Evolutionary conservation across 2,113 vertebrate species (phyloP), one percentile per base, ranked within the genome.

Genomic region (Pollachius pollachius): DNA sequence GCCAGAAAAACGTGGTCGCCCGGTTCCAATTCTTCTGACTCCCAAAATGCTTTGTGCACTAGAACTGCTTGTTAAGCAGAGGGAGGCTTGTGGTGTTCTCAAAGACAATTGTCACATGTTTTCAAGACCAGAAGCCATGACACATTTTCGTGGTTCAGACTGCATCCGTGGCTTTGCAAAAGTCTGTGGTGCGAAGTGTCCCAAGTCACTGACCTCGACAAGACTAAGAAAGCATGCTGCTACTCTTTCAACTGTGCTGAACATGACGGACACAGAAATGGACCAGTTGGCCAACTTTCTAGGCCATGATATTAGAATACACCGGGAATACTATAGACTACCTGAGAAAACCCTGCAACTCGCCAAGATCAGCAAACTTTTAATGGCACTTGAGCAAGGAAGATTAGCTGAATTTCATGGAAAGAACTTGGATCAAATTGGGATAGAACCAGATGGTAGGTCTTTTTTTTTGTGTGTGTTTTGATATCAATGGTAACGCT

Each of bases 1-100:
- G n/a, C n/a, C n/a, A n/a, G n/a, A n/a, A 64, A 41, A 64, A 48
- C 17, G 21, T 9, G 17, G 30, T 1, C 27, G 27, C 2, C 27
- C 27, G 4, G 63, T 64, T 41, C 63, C 63, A 17, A 64, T 64
- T 18, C 63, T 64, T 4, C 11, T 64, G 34, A 64, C 63, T 37
- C 34, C 63, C 37, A 48, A 64, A 41, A 64, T 64, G 63, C 30
- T 41, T 3, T 1, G 8, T 21, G 27, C 54, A 34, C 17, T 59
- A 17, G 57, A 69, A 15, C 57, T 69, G 5, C 67, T 69, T 5
- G 25, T 69, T 12, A 1, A 30, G 21, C 4, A 69, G 57, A 69
- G 67, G 23, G 54, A 69, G 9, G 15, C 3, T 18, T 69, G 67
- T 69, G 23, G 54, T 18, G 56, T 69, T 6, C 21, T 41, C 3